Conservation (phyloP, 2,797 vertebrate species). For the Enteromius paludinosus region DNA sequence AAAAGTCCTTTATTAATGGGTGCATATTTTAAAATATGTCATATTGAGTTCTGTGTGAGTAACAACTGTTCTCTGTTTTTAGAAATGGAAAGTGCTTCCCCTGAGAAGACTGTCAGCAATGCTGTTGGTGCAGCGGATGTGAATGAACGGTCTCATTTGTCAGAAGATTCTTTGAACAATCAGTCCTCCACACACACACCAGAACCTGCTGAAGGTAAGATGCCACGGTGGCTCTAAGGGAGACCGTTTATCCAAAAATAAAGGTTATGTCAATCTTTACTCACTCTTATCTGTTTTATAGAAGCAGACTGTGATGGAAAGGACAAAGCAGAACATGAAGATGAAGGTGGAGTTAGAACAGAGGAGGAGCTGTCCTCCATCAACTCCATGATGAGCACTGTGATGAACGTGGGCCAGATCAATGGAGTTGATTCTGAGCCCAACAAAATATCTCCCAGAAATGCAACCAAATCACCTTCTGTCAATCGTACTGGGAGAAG, state of each 20-base stretch:
- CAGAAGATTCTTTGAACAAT: constrained; percentile 31
- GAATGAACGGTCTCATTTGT: constrained; percentile 34
- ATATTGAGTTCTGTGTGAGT: neutral
- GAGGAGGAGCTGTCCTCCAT: constrained; percentile 82
- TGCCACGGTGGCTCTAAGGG: neutral
- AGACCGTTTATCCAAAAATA: neutral
- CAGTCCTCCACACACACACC: neutral
- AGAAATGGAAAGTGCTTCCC: constrained; percentile 54
- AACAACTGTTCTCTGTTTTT: constrained; percentile 4
- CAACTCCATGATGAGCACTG: constrained; percentile 90
- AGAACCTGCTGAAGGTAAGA: constrained; percentile 45
- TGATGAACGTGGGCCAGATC: constrained; percentile 82
- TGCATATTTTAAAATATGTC: neutral
- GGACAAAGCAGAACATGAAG: constrained; percentile 35
- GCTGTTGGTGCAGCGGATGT: constrained; percentile 6
- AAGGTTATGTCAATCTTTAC: neutral
- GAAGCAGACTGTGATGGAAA: constrained; percentile 27
- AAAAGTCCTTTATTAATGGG: neutral
- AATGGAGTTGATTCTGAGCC: constrained; percentile 71
- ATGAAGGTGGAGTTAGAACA: constrained; percentile 31
- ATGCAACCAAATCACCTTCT: constrained; percentile 75
- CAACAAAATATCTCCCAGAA: constrained; percentile 54
- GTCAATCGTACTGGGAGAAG: constrained; percentile 73
- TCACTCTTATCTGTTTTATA: constrained; percentile 7
- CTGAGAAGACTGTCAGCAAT: constrained; percentile 39